Percentiles rank a stretch among this genome's conserved stretches.
phyloP scores from a whole-genome alignment of 1,140 invertebrate species.

The Periplaneta americana region DNA sequence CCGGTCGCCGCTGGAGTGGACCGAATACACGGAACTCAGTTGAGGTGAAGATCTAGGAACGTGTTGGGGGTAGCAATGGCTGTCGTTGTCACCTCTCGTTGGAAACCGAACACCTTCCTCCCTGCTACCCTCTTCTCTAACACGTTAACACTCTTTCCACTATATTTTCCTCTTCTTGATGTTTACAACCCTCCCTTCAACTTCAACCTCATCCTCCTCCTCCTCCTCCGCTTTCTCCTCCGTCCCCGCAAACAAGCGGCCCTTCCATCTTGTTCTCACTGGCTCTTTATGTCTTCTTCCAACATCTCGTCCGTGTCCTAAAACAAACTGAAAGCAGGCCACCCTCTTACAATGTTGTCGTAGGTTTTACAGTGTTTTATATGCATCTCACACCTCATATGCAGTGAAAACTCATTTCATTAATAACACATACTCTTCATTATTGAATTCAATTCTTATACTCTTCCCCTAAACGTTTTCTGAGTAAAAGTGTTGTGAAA shows the following conservation, averaged over 20 bases:
- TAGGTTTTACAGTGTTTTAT: no score
- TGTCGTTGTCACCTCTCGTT: neutral
- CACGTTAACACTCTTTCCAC: neutral
- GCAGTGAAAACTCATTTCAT: neutral
- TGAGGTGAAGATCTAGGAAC: neutral
- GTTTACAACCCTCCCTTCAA: no score
- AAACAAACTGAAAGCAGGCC: neutral
- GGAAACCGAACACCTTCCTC: neutral
- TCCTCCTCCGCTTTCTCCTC: no score
- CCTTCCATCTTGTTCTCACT: neutral
- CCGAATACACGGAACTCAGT: neutral
- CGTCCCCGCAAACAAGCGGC: neutral
- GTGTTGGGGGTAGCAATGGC: neutral
- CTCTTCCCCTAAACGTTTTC: no score
- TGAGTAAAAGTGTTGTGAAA: no score
- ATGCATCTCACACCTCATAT: neutral
- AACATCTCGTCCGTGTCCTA: neutral
- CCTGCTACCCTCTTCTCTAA: neutral
- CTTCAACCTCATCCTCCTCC: no score
- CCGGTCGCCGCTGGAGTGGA: no score
- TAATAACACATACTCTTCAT: neutral
- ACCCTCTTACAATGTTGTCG: neutral
- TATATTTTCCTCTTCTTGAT: neutral
- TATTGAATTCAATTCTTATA: neutral
- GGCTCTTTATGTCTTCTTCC: neutral